Percentiles rank a stretch among this genome's conserved stretches.
Conservation (phyloP, 1,140 invertebrate genomes). For the Lordiphosa mommai region DNA sequence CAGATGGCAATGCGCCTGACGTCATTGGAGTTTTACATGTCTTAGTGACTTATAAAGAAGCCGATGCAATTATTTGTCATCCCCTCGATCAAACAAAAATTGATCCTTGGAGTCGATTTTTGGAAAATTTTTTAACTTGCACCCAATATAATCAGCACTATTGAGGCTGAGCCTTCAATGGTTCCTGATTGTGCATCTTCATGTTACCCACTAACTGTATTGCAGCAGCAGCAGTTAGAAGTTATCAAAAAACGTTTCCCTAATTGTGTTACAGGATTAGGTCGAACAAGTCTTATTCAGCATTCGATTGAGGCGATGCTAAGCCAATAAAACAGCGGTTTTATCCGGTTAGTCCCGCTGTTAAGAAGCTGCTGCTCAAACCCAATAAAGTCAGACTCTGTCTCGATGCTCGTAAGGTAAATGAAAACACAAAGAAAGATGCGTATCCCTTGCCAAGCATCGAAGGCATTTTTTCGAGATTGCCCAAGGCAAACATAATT, state of each 20-base stretch:
- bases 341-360: no score
- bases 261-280: no score
- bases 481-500: slow-evolving; percentile 16
- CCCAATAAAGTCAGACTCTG: slow-evolving; percentile 53
- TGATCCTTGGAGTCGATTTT: not conserved
- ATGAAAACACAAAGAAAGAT: slow-evolving; percentile 31
- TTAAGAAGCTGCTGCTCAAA: slow-evolving; percentile 17
- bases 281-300: no score
- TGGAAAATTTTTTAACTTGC: not conserved
- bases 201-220: no score
- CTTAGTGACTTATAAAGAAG: not conserved
- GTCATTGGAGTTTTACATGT: not conserved
- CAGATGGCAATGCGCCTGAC: not conserved
- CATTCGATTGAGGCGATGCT: no score
- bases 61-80: not conserved
- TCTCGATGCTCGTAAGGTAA: slow-evolving; percentile 58
- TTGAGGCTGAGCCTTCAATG: no score
- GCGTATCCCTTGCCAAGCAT: slow-evolving; percentile 47
- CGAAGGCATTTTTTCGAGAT: slow-evolving; percentile 27
- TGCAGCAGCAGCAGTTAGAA: no score
- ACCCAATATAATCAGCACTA: no score
- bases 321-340: no score
- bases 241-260: no score
- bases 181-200: no score
- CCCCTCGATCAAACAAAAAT: not conserved